Evolutionary conservation across 2,797 vertebrate species (phyloP), one percentile per base, ranked within the genome.

Genomic region (Acrossocheilus fasciatus): DNA sequence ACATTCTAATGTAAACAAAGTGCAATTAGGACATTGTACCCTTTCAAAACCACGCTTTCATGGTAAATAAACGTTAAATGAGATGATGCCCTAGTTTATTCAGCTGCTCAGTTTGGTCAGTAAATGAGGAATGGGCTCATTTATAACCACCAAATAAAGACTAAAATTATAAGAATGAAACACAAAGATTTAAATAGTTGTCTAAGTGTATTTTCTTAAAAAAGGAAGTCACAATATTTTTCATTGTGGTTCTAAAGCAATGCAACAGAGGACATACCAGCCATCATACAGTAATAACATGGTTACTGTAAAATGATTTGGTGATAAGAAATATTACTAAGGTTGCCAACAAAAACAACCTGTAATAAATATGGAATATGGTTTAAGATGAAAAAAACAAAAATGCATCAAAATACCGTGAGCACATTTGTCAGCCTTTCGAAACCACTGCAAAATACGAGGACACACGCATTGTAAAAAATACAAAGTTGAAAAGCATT

Each of bases 401-500:
- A 68, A 68, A 68, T 43, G 72, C 78, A 70, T 52, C 34, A 5
- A 64, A 83, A 86, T 76, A 86, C 81, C 30, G 39, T 45, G 3
- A 76, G 12, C 81, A n/a, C 43, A 50, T 81, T 93, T 88, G 87
- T 85, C 23, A 77, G 62, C 47, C 74, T 68, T 68, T 87, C 86
- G 89, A 82, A 92, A 89, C 90, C 90, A 88, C 86, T 90, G 87
- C 91, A 79, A 88, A 90, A 88, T 89, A 90, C 89, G 86, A 92
- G 92, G 90, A 93, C 87, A 34, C 69, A 92, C 92, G 92, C 81
- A 43, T 89, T 92, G 75, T 83, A 84, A 87, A 89, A 86, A 93
- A 90, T 92, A 93, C 78, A 92, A 91, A 90, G 87, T 91, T 88
- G 91, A 90, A 90, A 92, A 89, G 84, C 84, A 83, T 87, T 90